A percentile compares a stretch with the other conserved stretches of the same genome.
Conservation (phyloP, 2,797 vertebrate species). For the Molossus alvarezi region DNA sequence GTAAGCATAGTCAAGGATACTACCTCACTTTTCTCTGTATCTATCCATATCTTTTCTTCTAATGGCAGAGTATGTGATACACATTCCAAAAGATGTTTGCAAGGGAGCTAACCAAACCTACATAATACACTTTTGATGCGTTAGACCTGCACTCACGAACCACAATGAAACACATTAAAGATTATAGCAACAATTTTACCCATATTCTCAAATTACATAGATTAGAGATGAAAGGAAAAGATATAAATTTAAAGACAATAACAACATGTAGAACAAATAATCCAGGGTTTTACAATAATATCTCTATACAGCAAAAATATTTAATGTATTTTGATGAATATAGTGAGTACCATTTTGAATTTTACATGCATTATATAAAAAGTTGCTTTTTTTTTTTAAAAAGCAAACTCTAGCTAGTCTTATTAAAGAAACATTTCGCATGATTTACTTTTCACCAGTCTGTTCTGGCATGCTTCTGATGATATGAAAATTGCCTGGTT, state of each 20-base stretch:
- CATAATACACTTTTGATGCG: constrained; percentile 78
- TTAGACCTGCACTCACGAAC: constrained; percentile 74
- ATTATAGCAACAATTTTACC: constrained; percentile 70
- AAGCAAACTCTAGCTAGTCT: no score
- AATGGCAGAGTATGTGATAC: constrained; percentile 59
- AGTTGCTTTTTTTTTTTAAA: constrained; percentile 62
- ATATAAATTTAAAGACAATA: constrained; percentile 81
- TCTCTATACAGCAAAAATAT: constrained; percentile 71
- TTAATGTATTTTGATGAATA: constrained; percentile 75
- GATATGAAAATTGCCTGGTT: no score
- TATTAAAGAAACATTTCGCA: no score
- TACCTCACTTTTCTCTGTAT: constrained; percentile 29
- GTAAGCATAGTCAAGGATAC: constrained; percentile 53
- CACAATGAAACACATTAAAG: constrained; percentile 60
- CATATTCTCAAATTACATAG: constrained; percentile 78
- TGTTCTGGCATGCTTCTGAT: no score
- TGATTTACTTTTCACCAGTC: no score
- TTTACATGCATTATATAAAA: constrained; percentile 80
- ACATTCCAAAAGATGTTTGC: constrained; percentile 45
- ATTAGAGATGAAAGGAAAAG: constrained; percentile 78
- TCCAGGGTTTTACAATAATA: constrained; percentile 77
- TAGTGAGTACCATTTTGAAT: constrained; percentile 78
- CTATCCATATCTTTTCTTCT: constrained; percentile 46
- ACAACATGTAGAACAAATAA: constrained; percentile 79
- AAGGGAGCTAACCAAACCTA: constrained; percentile 72